phyloP scores from a whole-genome alignment of 2,797 vertebrate species.

The Podarcis lilfordi region DNA sequence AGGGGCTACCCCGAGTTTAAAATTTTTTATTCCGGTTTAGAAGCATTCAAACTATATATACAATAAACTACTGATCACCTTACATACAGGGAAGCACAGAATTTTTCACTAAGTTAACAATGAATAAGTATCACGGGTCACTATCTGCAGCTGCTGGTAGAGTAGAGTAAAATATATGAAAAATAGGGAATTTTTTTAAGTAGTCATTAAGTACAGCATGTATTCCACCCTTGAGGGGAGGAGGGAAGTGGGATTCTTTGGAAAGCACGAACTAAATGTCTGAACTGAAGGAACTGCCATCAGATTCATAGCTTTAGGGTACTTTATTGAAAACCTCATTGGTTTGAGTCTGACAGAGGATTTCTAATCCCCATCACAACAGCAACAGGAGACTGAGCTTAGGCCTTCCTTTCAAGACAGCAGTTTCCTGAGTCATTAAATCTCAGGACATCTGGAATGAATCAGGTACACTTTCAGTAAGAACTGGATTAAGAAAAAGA shows the following conservation, averaged over 20 bases:
- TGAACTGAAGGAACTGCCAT: not conserved
- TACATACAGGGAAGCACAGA: not conserved
- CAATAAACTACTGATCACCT: not conserved
- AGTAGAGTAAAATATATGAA: not conserved
- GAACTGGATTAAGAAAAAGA: conserved; percentile 63
- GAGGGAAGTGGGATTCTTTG: not conserved
- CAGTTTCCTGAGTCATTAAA: conserved; percentile 63
- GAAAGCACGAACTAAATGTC: not conserved
- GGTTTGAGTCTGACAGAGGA: conserved; percentile 42
- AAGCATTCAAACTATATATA: not conserved
- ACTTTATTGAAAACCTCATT: conserved; percentile 30
- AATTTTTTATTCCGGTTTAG: not conserved
- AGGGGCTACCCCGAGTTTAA: not conserved
- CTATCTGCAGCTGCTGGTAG: not conserved
- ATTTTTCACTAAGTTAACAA: conserved; percentile 10
- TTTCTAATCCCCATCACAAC: conserved; percentile 52
- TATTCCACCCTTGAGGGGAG: not conserved
- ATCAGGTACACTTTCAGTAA: conserved; percentile 63
- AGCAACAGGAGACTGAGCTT: not conserved
- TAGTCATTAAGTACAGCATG: not conserved
- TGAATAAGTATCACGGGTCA: not conserved
- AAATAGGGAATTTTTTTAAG: not conserved
- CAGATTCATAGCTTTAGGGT: conserved; percentile 18
- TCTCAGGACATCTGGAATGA: conserved; percentile 73
- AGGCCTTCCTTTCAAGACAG: conserved; percentile 50